These are phyloP conservation scores for Smutsia temminckii DNA, from an alignment of 2,797 vertebrate genomes.

Conservation along the genomic window DNA sequence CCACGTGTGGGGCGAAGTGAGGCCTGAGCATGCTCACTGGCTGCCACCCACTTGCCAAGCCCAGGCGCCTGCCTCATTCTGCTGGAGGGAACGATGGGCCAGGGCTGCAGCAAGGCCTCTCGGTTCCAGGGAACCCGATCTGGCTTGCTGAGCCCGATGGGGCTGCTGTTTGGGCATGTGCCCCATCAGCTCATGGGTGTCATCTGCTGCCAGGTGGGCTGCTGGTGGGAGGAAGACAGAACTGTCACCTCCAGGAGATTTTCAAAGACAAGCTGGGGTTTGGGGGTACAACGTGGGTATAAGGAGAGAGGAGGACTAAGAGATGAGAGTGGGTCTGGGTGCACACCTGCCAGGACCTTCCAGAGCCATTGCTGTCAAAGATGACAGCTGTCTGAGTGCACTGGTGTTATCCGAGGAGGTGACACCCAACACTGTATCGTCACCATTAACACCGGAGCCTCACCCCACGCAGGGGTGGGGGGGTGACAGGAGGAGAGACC, in stretches of 20 bases:
- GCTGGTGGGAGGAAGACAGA: background rate
- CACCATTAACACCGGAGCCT: background rate
- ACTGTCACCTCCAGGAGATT: background rate
- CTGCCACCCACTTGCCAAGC: background rate
- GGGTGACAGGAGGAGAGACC: background rate
- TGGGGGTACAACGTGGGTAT: no score
- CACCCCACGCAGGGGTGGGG: accelerated
- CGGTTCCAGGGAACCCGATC: background rate
- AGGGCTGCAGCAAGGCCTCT: background rate
- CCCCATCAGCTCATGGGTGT: accelerated
- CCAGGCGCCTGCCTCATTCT: background rate
- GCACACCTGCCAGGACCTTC: background rate
- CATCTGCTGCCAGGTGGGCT: background rate
- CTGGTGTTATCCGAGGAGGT: background rate
- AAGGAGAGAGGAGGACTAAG: background rate
- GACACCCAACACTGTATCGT: background rate
- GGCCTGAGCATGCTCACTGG: background rate
- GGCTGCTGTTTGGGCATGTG: background rate
- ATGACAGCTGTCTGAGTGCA: background rate
- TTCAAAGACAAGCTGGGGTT: background rate
- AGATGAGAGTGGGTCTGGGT: background rate
- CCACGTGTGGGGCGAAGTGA: accelerated
- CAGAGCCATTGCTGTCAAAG: background rate
- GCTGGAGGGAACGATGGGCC: background rate
- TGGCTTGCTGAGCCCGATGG: background rate